phyloP scores from a whole-genome alignment of 2,888 invertebrate species.

The Pelosia muscerda region DNA sequence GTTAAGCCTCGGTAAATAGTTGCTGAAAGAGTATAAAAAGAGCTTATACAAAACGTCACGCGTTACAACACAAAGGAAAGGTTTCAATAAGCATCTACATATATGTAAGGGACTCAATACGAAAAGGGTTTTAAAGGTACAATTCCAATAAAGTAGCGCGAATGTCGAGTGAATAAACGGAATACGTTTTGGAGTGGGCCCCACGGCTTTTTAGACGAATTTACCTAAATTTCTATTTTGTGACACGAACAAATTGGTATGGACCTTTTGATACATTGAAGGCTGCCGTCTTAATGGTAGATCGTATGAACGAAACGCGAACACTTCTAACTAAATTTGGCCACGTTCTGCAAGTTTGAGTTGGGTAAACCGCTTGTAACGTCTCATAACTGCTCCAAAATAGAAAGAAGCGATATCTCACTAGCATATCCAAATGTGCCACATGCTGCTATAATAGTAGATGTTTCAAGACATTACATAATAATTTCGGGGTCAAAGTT shows the following conservation, averaged over 20 bases:
- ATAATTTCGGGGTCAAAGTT: too few species aligned
- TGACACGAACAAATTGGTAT: slow-evolving; percentile 74
- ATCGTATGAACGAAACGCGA: slow-evolving; percentile 27
- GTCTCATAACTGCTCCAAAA: background rate
- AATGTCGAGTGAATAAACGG: slow-evolving; percentile 69
- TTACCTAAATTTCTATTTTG: slow-evolving; percentile 75
- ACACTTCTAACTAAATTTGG: slow-evolving; percentile 37
- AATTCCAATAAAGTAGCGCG: slow-evolving; percentile 74
- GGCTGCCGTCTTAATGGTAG: slow-evolving; percentile 37
- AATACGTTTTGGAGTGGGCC: slow-evolving; percentile 62
- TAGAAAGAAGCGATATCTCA: background rate
- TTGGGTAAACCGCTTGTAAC: background rate
- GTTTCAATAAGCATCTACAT: slow-evolving; percentile 72
- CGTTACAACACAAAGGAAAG: slow-evolving; percentile 70
- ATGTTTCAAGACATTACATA: background rate
- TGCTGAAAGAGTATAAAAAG: slow-evolving; percentile 65
- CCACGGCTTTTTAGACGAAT: slow-evolving; percentile 67
- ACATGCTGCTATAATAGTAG: background rate
- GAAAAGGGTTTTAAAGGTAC: slow-evolving; percentile 76
- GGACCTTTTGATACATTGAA: slow-evolving; percentile 61
- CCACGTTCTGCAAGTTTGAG: slow-evolving; percentile 1
- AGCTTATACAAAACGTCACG: slow-evolving; percentile 68
- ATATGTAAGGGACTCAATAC: slow-evolving; percentile 64
- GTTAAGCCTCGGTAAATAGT: slow-evolving; percentile 58
- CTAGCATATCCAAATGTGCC: background rate